phyloP scores from a whole-genome alignment of 1,140 invertebrate species.

The Drosophila arizonae region DNA sequence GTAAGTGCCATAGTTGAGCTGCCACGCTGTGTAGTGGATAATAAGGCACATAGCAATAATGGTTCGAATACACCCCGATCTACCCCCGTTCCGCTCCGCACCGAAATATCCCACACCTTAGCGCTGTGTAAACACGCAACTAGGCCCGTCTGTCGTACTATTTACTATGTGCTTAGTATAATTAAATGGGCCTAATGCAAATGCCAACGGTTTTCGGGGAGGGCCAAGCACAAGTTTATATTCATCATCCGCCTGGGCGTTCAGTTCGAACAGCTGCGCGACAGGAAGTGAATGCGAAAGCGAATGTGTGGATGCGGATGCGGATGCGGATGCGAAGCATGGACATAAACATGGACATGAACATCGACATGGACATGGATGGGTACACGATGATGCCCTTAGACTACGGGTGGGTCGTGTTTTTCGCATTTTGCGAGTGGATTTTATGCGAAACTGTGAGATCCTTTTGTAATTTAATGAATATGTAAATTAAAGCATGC shows the following conservation, averaged over 20 bases:
- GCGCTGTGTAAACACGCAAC: slow-evolving; percentile 51
- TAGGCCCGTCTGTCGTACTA: slow-evolving; percentile 44
- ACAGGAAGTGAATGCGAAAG: slow-evolving; percentile 1
- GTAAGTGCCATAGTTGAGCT: slow-evolving; percentile 25
- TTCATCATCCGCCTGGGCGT: slow-evolving; percentile 47
- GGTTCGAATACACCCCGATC: background rate
- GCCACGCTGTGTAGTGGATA: slow-evolving; percentile 26
- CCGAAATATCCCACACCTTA: background rate
- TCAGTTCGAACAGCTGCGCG: slow-evolving; percentile 45
- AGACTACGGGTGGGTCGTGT: slow-evolving; percentile 11
- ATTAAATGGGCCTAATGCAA: slow-evolving; percentile 79
- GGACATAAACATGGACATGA: slow-evolving; percentile 3
- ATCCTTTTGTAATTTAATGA: slow-evolving; percentile 73
- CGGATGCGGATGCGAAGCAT: slow-evolving; percentile 10
- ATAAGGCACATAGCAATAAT: slow-evolving; percentile 30
- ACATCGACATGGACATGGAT: slow-evolving; percentile 14
- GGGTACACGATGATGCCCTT: background rate
- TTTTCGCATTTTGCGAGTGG: slow-evolving; percentile 43
- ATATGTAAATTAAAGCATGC: slow-evolving; percentile 77
- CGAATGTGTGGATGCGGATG: background rate
- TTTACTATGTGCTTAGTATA: slow-evolving; percentile 81
- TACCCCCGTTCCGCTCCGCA: too few species aligned
- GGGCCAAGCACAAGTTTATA: slow-evolving; percentile 45
- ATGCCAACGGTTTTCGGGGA: slow-evolving; percentile 34
- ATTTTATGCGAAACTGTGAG: slow-evolving; percentile 57